Conservation (phyloP, 2,888 invertebrate species). For the Drosophila mayaguana region DNA sequence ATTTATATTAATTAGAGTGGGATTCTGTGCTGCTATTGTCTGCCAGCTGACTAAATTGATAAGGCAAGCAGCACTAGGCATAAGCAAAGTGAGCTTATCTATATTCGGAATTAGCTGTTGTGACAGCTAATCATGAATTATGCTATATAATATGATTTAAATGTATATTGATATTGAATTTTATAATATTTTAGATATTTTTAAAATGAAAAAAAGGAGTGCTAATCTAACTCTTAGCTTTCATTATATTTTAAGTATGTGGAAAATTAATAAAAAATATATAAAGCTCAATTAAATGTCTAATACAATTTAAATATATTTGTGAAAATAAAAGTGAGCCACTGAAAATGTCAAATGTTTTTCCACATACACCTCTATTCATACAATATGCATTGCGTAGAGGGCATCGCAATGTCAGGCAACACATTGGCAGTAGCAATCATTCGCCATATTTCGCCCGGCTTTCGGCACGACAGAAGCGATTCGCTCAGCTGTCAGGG, state of each 20-base stretch:
- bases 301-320: too few relatives aligned
- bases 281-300: too few relatives aligned
- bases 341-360: constrained; percentile 6
- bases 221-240: too few relatives aligned
- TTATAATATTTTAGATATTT: too few relatives aligned
- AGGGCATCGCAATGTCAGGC: constrained; percentile 33
- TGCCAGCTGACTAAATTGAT: constrained; percentile 51
- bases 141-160: too few relatives aligned
- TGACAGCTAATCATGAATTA: too few relatives aligned
- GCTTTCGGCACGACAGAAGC: constrained; percentile 14
- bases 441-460: neutral
- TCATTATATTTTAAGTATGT: too few relatives aligned
- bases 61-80: constrained; percentile 21
- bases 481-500: constrained; percentile 50
- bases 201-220: too few relatives aligned
- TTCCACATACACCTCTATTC: constrained; percentile 2
- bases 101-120: too few relatives aligned
- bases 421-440: constrained; percentile 4
- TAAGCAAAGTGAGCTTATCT: neutral
- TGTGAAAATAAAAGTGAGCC: too few relatives aligned
- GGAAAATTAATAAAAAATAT: too few relatives aligned
- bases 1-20: constrained; percentile 67
- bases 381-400: neutral
- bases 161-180: too few relatives aligned
- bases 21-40: constrained; percentile 30